Base-by-base conservation (phyloP, 2,797 vertebrate species). In the Anisognathus igniventris region DNA sequence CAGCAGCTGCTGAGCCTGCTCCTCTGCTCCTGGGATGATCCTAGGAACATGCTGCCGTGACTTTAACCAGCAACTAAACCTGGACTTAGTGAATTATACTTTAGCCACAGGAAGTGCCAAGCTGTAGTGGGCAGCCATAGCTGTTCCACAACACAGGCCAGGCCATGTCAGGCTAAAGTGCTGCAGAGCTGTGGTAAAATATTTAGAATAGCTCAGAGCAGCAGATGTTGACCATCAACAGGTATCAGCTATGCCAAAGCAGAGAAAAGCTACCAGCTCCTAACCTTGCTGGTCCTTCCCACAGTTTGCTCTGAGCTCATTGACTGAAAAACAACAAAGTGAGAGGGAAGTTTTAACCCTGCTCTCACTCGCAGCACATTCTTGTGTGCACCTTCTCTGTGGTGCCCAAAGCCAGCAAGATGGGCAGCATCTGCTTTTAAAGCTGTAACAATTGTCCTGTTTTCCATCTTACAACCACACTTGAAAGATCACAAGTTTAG, bases 111-210 rank as follows among this genome's bases (percentile, higher is more conserved):
- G 7, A 72, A 91, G 15, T 35, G 62, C 33, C 44, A 40, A 80
- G 33, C 47, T 0, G 1, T 21, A 56, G 57, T 0, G 18, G 66
- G 12, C 2, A 62, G 61, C 24, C 80, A 27, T 0, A 42, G 40
- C 58, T 51, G 15, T 21, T 33, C 37, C 18, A 19, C 67, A 45
- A 4, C 4, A 39, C n/a, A 60, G 47, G 13, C 44, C n/a, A 28
- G 40, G 33, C 31, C 76, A 73, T 0, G 0, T 4, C 37, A 76
- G 77, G 13, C 31, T 64, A 3, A 31, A 62, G 18, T 7, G 33
- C 61, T 54, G 21, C 13, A 45, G 40, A 72, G 30, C 48, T 77
- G 64, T 2, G 14, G 47, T 58, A 37, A 48, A 68, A 30, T 21
- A 37, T 3, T 45, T 40, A 28, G 35, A 74, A 56, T 4, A 54